Conservation (phyloP, 2,113 vertebrate species). For the Melospiza melodia region DNA sequence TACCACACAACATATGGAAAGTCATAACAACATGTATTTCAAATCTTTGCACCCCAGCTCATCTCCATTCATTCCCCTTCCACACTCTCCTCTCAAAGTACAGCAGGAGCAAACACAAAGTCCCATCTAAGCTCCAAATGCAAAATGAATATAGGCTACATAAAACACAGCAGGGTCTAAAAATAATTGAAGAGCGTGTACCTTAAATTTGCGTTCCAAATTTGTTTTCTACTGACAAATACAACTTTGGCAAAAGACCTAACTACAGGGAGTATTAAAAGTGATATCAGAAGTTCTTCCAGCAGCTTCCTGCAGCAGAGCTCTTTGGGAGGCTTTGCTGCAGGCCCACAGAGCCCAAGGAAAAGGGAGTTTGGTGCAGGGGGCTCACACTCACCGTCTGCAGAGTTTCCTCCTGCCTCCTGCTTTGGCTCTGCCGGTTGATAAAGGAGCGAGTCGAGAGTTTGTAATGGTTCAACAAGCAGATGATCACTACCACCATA, state of each 20-base stretch:
- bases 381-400: constrained; percentile 83
- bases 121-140: neutral
- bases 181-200: neutral
- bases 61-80: neutral
- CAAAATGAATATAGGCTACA: neutral
- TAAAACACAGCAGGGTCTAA: neutral
- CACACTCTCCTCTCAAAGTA: neutral
- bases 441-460: constrained; percentile 94
- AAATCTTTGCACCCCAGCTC: neutral
- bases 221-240: neutral
- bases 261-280: neutral
- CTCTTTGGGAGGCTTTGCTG: neutral
- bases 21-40: neutral
- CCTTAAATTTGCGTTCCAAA: neutral
- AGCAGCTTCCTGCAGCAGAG: neutral
- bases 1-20: neutral
- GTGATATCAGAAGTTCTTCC: neutral
- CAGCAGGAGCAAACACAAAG: neutral
- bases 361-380: neutral
- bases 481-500: constrained; percentile 97
- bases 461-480: constrained; percentile 97
- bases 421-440: constrained; percentile 87
- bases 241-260: neutral
- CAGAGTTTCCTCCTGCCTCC: constrained; percentile 84
- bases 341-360: neutral